These are phyloP conservation scores for Listronotus oregonensis DNA, from an alignment of 1,140 invertebrate species.

Conservation along the genomic window DNA sequence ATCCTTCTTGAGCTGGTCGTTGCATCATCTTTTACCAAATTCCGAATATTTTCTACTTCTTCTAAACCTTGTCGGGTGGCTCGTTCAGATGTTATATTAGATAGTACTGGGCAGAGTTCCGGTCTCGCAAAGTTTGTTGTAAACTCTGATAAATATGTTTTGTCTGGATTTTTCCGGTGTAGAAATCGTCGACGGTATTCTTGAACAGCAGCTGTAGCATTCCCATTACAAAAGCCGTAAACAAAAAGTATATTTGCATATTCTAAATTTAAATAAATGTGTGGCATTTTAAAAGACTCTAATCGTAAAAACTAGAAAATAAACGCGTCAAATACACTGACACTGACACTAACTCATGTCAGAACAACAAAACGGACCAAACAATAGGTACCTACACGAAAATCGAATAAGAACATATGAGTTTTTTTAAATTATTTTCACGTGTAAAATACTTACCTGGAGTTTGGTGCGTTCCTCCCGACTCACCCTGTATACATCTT, in stretches of 20 bases:
- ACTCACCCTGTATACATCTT: no score
- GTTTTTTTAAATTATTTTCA: no score
- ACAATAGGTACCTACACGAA: no score
- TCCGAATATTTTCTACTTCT: slow-evolving; percentile 6
- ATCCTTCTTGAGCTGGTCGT: neutral
- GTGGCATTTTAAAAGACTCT: no score
- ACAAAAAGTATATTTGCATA: neutral
- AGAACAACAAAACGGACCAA: no score
- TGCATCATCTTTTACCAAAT: slow-evolving; percentile 6
- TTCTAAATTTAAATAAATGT: no score
- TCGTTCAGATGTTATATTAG: slow-evolving; percentile 6
- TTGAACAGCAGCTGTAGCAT: neutral
- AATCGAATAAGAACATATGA: no score
- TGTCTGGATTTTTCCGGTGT: neutral
- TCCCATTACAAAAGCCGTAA: slow-evolving; percentile 5
- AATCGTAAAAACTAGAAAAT: no score
- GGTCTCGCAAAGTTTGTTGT: slow-evolving; percentile 4
- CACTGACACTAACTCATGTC: no score
- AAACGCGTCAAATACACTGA: no score
- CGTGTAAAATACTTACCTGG: no score
- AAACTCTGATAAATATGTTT: neutral
- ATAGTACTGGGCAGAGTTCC: neutral
- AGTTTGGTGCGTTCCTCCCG: no score
- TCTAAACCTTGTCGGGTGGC: slow-evolving; percentile 3
- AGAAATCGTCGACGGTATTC: neutral